Conservation (phyloP, 2,113 vertebrate genomes). For the Mobula hypostoma region DNA sequence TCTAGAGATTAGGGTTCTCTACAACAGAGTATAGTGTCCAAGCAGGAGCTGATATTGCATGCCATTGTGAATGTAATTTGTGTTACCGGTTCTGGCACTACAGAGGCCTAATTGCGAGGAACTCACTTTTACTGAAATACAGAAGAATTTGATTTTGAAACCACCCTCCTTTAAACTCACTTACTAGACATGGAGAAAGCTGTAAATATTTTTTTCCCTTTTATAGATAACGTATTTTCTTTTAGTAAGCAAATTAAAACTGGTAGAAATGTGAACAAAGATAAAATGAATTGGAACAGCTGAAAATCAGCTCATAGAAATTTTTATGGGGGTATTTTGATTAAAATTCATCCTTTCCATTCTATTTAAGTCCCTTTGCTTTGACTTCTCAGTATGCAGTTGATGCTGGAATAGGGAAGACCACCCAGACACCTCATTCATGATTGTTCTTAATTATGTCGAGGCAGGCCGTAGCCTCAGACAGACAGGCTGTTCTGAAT, state of each 20-base stretch:
- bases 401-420: too few relatives aligned
- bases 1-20: neutral
- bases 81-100: neutral
- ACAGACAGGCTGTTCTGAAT: neutral
- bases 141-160: neutral
- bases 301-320: neutral
- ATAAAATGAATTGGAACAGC: neutral
- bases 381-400: neutral
- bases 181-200: neutral
- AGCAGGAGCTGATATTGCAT: neutral
- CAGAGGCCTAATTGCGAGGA: neutral
- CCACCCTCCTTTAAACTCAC: neutral
- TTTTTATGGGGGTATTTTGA: neutral
- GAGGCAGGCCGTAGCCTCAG: neutral
- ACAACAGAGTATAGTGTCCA: too few relatives aligned
- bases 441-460: neutral
- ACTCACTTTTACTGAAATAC: neutral
- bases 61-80: neutral
- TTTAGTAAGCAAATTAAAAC: neutral
- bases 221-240: too few relatives aligned
- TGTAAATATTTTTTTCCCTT: neutral
- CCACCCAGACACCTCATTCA: neutral
- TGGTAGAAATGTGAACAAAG: neutral
- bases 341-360: neutral
- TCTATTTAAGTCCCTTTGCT: neutral